phyloP scores from a whole-genome alignment of 37 sponge, comb jelly and placozoan species.

The Cladorhizidae sp. region DNA sequence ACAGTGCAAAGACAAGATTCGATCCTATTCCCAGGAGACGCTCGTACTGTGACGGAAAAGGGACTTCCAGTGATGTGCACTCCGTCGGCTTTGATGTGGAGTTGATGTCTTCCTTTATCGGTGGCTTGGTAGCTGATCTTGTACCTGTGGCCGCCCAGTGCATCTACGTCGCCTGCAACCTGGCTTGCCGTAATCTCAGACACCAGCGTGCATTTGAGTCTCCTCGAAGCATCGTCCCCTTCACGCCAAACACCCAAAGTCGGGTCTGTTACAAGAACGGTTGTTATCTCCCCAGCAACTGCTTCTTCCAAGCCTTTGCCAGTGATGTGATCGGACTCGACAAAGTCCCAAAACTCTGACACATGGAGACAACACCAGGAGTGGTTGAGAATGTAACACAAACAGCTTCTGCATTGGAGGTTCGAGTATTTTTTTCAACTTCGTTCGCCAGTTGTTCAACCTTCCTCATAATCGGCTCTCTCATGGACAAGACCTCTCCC shows the following conservation, averaged over 20 bases:
- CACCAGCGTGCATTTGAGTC: neutral
- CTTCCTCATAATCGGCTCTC: slow-evolving; percentile 7
- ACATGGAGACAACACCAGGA: neutral
- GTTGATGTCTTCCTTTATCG: neutral
- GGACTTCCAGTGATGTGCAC: slow-evolving; percentile 34
- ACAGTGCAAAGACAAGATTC: neutral
- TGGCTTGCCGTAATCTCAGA: neutral
- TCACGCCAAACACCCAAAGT: neutral
- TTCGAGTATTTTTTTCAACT: slow-evolving; percentile 3
- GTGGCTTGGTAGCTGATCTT: slow-evolving; percentile 19
- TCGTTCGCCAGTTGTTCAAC: slow-evolving; percentile 10
- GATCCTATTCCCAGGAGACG: neutral
- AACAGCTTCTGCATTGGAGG: slow-evolving; percentile 4
- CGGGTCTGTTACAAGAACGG: neutral
- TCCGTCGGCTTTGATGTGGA: slow-evolving; percentile 18
- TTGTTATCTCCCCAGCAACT: slow-evolving; percentile 13
- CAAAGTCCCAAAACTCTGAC: slow-evolving; percentile 18
- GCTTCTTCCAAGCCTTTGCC: slow-evolving; percentile 17
- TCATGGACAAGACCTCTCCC: slow-evolving; percentile 36
- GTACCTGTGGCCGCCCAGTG: slow-evolving; percentile 1
- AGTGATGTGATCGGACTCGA: neutral
- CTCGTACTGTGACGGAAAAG: slow-evolving; percentile 3
- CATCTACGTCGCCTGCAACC: neutral
- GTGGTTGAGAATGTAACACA: neutral
- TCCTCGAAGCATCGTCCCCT: too few relatives aligned